A percentile compares a stretch with the other conserved stretches of the same genome.
Conservation (phyloP, 2,888 invertebrate species). For the Tipula confusa region DNA sequence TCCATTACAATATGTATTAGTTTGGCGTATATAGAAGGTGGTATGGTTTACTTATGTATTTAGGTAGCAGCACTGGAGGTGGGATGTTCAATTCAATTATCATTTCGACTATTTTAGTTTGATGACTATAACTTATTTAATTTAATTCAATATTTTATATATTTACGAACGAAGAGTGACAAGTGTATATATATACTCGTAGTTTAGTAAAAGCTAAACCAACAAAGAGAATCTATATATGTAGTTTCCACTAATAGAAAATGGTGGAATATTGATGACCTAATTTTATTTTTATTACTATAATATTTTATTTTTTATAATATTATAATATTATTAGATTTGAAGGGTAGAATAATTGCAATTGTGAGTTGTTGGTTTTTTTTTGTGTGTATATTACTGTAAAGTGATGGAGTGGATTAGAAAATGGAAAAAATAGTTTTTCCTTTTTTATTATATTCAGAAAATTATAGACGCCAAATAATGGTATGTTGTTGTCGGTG, state of each 20-base stretch:
- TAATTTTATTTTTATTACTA: neutral
- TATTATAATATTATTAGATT: constrained; percentile 17
- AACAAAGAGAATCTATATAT: neutral
- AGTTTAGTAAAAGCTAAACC: neutral
- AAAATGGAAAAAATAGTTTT: neutral
- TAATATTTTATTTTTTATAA: neutral
- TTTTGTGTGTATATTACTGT: neutral
- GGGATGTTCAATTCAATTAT: constrained; percentile 3
- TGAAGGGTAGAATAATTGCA: constrained; percentile 14
- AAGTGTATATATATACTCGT: neutral
- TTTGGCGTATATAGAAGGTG: neutral
- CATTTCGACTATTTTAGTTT: neutral
- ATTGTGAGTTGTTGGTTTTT: neutral
- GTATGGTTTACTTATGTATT: neutral
- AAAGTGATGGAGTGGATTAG: constrained; percentile 12
- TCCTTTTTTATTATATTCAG: neutral
- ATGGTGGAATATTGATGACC: constrained; percentile 20
- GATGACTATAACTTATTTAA: constrained; percentile 12
- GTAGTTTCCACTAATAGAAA: neutral
- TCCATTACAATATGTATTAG: neutral
- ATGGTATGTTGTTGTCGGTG: neutral
- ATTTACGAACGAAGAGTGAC: neutral
- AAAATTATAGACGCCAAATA: constrained; percentile 20
- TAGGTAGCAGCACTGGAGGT: neutral
- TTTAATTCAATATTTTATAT: neutral